These are phyloP conservation scores for Alitta virens DNA, from an alignment of 2,888 invertebrate genomes.

Conservation along the genomic window DNA sequence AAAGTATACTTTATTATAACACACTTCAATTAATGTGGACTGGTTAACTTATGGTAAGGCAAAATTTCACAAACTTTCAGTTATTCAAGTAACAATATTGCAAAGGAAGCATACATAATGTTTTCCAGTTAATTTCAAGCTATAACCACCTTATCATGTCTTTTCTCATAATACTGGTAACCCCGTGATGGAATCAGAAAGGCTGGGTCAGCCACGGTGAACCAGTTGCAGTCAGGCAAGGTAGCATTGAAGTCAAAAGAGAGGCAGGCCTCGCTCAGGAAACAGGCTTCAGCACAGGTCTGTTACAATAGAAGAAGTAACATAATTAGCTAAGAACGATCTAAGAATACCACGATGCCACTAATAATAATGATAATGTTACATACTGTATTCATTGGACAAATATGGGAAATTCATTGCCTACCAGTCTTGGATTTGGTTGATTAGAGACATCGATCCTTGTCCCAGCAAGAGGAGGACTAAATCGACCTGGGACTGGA, in stretches of 20 bases:
- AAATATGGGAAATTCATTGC: too few species aligned
- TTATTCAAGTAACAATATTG: too few species aligned
- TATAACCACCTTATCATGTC: slow-evolving; percentile 34
- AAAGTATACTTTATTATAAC: too few species aligned
- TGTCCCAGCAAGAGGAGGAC: slow-evolving; percentile 15
- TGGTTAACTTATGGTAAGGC: too few species aligned
- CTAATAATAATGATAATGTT: too few species aligned
- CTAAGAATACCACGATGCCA: too few species aligned
- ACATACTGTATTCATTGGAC: too few species aligned
- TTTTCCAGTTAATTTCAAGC: too few species aligned
- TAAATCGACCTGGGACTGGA: slow-evolving; percentile 2
- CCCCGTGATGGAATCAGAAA: slow-evolving; percentile 21
- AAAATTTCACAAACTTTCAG: too few species aligned
- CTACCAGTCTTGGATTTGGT: slow-evolving; percentile 34
- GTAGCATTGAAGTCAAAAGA: slow-evolving; percentile 31
- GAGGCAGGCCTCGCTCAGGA: slow-evolving; percentile 36
- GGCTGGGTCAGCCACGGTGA: slow-evolving; percentile 21
- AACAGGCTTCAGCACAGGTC: slow-evolving; percentile 44
- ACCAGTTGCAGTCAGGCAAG: slow-evolving; percentile 35
- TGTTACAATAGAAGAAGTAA: slow-evolving; percentile 29
- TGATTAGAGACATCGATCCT: slow-evolving; percentile 16
- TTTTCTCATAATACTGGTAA: slow-evolving; percentile 36
- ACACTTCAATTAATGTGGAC: too few species aligned
- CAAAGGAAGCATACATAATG: too few species aligned
- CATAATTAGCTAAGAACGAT: too few species aligned